Conservation (phyloP, 2,113 vertebrate genomes). For the Mustela lutreola region DNA sequence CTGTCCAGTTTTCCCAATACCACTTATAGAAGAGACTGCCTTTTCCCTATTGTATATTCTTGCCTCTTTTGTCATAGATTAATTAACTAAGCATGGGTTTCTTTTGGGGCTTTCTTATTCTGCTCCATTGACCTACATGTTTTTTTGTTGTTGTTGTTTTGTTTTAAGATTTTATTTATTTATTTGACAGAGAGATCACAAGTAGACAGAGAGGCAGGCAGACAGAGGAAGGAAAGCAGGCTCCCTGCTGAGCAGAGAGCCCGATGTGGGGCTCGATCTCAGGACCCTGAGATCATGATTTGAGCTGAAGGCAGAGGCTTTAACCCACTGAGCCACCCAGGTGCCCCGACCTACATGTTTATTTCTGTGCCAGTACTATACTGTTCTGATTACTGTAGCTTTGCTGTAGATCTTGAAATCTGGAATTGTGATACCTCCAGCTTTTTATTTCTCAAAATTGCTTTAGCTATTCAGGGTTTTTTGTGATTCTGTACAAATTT, state of each 20-base stretch:
- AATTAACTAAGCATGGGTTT: background rate
- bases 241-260: too few species aligned
- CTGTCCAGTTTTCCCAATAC: background rate
- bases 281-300: too few species aligned
- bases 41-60: background rate
- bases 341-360: background rate
- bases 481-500: background rate
- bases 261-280: too few species aligned
- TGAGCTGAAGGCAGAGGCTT: too few species aligned
- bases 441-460: background rate
- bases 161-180: too few species aligned
- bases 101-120: background rate
- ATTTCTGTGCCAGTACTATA: background rate
- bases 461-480: background rate
- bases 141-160: background rate
- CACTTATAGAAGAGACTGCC: background rate
- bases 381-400: background rate
- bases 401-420: background rate
- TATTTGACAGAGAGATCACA: too few species aligned
- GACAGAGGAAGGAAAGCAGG: too few species aligned
- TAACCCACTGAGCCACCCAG: too few species aligned
- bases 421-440: background rate
- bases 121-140: background rate
- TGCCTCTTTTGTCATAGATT: background rate
- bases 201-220: too few species aligned